Base-by-base conservation (phyloP, 2,888 invertebrate species). In the Netelia fuscicornis region DNA sequence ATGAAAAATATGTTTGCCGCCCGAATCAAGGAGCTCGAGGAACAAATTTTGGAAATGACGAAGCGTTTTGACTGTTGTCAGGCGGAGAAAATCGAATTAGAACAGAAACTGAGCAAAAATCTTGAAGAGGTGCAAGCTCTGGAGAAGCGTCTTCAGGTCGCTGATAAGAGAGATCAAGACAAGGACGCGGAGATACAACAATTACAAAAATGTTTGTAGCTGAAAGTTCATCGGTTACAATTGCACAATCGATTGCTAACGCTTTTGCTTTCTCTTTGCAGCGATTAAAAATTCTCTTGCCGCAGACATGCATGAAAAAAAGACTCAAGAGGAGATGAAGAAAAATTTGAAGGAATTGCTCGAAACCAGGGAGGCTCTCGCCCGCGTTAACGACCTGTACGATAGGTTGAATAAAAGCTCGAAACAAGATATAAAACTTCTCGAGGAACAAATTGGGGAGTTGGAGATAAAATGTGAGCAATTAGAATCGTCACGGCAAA, bases 111-210 rank as follows among this genome's bases (percentile, higher is more conserved):
- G 11, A 68, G 58, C 6, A 71, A 84, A 10, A 74, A 76, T 78
- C 20, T 75, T 13, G 44, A 56, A 6, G 85, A 87, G 76, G 72
- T 83, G 42, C 79, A 85, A 60, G 30, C 62, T 8, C 58, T 89
- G 20, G 65, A 81, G 30, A 80, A 80, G 20, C 87, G 87, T 48
- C 84, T 91, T 20, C 65, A 86, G 13, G 67, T 81, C 11, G 80
- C 81, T 0, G 70, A 78, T 0, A 30, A 62, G 2, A 87, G 85
- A 58, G 90, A 91, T 20, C 86, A 86, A 37, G 93, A 93, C 1
- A 92, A 91, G 84, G 92, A 93, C 56, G 77, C 48, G 1, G 93
- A 93, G 83, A 92, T 92, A 42, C 48, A 11, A n/a, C 86, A 84
- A 23, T 87, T 93, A 13, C 92, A 93, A 84, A 91, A 88, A 79